Evolutionary conservation across 1,140 invertebrate species (phyloP), one percentile per base, ranked within the genome.

Genomic region (Danaus plexippus): DNA sequence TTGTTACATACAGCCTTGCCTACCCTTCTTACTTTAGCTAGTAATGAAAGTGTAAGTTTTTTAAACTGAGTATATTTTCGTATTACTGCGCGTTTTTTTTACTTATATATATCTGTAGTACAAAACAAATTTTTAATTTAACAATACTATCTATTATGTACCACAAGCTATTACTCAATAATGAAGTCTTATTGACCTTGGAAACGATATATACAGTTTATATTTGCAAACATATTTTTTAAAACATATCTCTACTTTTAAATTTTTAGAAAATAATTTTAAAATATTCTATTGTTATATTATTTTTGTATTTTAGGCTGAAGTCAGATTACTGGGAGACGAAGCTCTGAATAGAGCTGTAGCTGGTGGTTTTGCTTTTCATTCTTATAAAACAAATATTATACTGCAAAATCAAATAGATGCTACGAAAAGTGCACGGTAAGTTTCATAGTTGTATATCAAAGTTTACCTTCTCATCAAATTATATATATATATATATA

Each of bases 291-390:
- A 32, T 32, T 6, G 7, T 32, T 6, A 32, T 54, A 40, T 56
- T 11, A 32, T 63, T 52, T 43, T 55, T 46, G 46, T 47, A 52
- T 86, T 79, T 15, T 59, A 88, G 87, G 85, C 85, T 15, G 87
- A 88, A 64, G 69, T 88, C 0, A 75, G 87, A 18, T 61, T 88
- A 11, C 74, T 88, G 1, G 87, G 85, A 51, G 87, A 88, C 77
- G 87, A 88, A 52, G 85, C 87, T 41, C 62, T 88, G 9, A 88
- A 88, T 50, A 71, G 86, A 51, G 73, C 78, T 18, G 77, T 88
- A 0, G 83, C 79, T 18, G 84, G 87, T 13, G 85, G 85, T 9
- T 81, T 80, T 66, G 78, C 87, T 2, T 88, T 86, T 54, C 85
- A 87, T 58, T 78, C 86, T 6, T 79, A 81, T 48, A 87, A 88